Percentiles rank a stretch among this genome's conserved stretches.
phyloP scores from a whole-genome alignment of 2,797 vertebrate species.

The Allobates femoralis region DNA sequence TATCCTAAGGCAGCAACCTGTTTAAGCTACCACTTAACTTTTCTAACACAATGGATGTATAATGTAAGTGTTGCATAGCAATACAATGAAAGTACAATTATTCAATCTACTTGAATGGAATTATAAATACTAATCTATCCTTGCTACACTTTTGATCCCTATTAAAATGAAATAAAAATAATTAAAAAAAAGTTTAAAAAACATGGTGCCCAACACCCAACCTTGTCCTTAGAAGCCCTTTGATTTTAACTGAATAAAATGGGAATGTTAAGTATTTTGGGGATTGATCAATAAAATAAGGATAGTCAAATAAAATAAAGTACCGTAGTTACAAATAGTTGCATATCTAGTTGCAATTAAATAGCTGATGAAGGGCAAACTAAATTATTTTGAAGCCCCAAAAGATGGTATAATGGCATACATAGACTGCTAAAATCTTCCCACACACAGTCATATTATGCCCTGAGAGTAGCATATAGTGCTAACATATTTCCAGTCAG shows the following conservation, averaged over 20 bases:
- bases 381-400: neutral
- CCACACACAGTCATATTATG: neutral
- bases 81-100: neutral
- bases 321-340: neutral
- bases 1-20: conserved; percentile 5
- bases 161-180: neutral
- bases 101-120: neutral
- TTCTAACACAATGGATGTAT: neutral
- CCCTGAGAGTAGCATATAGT: neutral
- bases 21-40: neutral
- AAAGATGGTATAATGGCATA: neutral
- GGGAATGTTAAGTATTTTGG: neutral
- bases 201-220: neutral
- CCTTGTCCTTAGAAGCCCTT: neutral
- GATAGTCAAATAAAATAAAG: neutral
- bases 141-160: neutral
- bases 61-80: neutral
- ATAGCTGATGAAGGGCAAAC: neutral
- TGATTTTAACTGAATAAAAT: neutral
- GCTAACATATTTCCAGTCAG: neutral
- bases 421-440: neutral
- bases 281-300: neutral
- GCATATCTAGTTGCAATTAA: neutral
- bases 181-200: neutral
- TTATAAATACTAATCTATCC: neutral